Evolutionary conservation across 2,113 vertebrate genomes (phyloP).

Genomic region (Numida meleagris): DNA sequence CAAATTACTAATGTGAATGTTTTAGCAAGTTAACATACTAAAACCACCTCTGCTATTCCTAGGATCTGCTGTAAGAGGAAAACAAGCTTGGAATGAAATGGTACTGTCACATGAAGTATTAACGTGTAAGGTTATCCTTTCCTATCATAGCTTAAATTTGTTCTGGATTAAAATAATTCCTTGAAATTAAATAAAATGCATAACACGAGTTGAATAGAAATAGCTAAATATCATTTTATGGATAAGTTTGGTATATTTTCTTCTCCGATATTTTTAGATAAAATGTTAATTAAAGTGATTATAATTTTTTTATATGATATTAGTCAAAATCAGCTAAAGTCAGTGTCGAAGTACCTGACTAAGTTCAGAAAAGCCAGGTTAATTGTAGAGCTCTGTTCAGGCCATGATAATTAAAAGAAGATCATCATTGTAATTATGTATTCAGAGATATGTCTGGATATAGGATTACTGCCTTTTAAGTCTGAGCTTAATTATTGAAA

Average conservation of each 20-base stretch:
- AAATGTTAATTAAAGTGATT: not conserved
- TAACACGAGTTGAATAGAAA: not conserved
- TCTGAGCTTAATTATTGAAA: not conserved
- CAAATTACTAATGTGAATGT: not conserved
- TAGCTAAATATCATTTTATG: not conserved
- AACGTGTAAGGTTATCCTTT: not conserved
- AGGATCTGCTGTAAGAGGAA: not conserved
- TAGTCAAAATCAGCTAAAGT: conserved; percentile 12
- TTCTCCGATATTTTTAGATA: not conserved
- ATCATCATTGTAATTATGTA: conserved; percentile 42
- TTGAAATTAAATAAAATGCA: not conserved
- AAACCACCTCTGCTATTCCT: not conserved
- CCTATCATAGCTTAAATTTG: not conserved
- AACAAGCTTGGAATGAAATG: not conserved
- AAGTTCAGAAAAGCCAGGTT: not conserved
- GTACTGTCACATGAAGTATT: not conserved
- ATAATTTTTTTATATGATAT: not conserved
- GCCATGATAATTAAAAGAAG: conserved; percentile 36
- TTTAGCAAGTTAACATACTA: not conserved
- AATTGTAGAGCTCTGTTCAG: not conserved
- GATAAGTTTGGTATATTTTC: not conserved
- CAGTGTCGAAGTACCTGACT: not conserved
- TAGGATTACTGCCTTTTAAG: conserved; percentile 34
- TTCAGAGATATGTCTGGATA: not conserved
- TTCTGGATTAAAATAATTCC: not conserved